phyloP scores from a whole-genome alignment of 2,888 invertebrate genomes.

The Polyploca ridens region DNA sequence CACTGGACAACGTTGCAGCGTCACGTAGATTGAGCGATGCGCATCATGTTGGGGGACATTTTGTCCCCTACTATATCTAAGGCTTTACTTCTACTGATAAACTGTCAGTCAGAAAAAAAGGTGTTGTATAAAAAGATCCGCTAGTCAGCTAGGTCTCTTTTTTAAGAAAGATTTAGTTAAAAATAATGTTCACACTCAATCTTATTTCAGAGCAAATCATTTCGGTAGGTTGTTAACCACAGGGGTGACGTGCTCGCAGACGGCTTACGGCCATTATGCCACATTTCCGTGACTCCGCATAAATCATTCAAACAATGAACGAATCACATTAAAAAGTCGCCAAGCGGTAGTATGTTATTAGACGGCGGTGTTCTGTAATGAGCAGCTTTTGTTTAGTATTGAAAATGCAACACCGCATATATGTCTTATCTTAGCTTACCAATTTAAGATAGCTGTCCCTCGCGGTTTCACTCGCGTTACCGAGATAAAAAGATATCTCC shows the following conservation, averaged over 20 bases:
- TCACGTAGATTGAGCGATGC: too few species aligned
- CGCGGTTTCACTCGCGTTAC: too few species aligned
- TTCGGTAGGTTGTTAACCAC: constrained; percentile 10
- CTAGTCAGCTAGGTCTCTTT: too few species aligned
- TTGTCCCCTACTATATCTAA: too few species aligned
- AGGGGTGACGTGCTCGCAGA: constrained; percentile 4
- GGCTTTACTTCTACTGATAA: too few species aligned
- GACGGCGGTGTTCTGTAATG: constrained; percentile 2
- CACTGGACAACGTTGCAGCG: too few species aligned
- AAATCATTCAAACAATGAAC: constrained; percentile 55
- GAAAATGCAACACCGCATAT: background rate
- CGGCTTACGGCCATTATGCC: constrained; percentile 41
- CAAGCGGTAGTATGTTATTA: background rate
- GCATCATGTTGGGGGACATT: too few species aligned
- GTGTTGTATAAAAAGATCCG: too few species aligned
- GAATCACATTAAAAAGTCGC: constrained; percentile 19
- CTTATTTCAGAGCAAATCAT: constrained; percentile 3
- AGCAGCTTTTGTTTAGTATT: background rate
- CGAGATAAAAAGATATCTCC: too few species aligned
- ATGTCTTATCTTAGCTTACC: background rate
- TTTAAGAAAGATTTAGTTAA: too few species aligned
- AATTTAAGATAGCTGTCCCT: too few species aligned
- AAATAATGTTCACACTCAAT: background rate
- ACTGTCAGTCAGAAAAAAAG: too few species aligned
- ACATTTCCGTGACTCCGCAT: constrained; percentile 64